Base-by-base conservation (phyloP, 2,797 vertebrate species). In the Leuciscus waleckii region DNA sequence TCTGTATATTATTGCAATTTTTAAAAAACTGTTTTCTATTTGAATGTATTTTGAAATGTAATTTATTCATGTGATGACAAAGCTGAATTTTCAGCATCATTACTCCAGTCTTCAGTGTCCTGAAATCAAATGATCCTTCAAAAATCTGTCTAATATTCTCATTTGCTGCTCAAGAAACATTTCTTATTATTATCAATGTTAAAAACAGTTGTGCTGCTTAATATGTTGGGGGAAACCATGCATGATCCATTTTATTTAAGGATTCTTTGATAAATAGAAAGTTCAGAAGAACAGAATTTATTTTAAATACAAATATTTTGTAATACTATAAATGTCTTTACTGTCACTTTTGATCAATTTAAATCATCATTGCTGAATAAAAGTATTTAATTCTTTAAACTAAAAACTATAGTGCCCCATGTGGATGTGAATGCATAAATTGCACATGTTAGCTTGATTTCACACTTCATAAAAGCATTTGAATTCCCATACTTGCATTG, bases 391-490 rank as follows among this genome's bases (percentile, higher is more conserved):
- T 75, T 54, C 9, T 51, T 51, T 51, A 49, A 10, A 49, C 9
- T 0, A 3, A 10, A 74, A 43, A 43, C 19, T 23, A 70, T 11
- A 58, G 65, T 23, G 54, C 39, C 65, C 37, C 26, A 4, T 61
- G 65, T 79, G 65, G 37, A 39, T 70, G 1, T 23, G 3, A 56
- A 32, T 67, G 35, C 35, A 56, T 69, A 5, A 78, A 46, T 23
- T 43, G n/a, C 63, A 41, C 5, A 58, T 32, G 17, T 69, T 81
- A 39, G 23, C 14, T 70, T 70, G 49, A 29, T 56, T 54, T 81
- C 23, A 71, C 67, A 58, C 32, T 39, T 70, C 14, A 56, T 69
- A 43, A 76, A 69, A 70, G n/a, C n/a, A 49, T 37, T 76, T 83
- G 1, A 49, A 39, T 67, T 54, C 26, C 9, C 63, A 51, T 23